Base-by-base conservation (phyloP, 2,797 vertebrate species). In the Bradypodion pumilum region DNA sequence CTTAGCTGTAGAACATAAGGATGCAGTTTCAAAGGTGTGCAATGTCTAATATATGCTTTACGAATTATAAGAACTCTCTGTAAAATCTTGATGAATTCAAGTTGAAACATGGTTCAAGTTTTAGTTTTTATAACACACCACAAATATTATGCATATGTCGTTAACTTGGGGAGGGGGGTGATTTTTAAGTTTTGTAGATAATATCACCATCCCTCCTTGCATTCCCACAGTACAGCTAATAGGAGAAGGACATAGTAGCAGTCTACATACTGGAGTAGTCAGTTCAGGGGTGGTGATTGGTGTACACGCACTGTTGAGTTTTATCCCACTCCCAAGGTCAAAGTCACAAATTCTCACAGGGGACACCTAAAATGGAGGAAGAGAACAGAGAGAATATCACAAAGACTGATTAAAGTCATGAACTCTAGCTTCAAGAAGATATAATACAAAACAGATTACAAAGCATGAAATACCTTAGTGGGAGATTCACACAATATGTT, bases 311-410 rank as follows among this genome's bases (percentile, higher is more conserved):
- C 97, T 99, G 94, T 97, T 99, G 87, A 99, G 92, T 94, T 99
- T 98, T 80, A 99, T 96, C 37, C 98, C 98, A 88, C 98, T 99
- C 77, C 98, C 98, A 90, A 99, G 95, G 85, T 99, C 98, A 95
- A 99, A 99, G 94, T 99, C 98, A 95, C 98, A 99, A 89, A 99
- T 99, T 95, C 98, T 99, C 79, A 99, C 98, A 8, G 98, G 98
- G 1, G 97, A 99, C 79, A 99, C 96, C 98, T 99, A 76, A 83
- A 91, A 92, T 65, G 49, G 5, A 1, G 32, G 12, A 16, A 35
- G 89, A 68, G 7, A 82, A 3, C 2, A 73, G 72, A 4, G 65
- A 13, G 4, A 25, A 84, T 78, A 25, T 10, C 3, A 27, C 7
- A 1, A 9, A 70, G 2, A 12, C 40, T 29, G 46, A 74, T 73